Conservation (phyloP, 2,888 invertebrate genomes). For the Entomobrya proxima region DNA sequence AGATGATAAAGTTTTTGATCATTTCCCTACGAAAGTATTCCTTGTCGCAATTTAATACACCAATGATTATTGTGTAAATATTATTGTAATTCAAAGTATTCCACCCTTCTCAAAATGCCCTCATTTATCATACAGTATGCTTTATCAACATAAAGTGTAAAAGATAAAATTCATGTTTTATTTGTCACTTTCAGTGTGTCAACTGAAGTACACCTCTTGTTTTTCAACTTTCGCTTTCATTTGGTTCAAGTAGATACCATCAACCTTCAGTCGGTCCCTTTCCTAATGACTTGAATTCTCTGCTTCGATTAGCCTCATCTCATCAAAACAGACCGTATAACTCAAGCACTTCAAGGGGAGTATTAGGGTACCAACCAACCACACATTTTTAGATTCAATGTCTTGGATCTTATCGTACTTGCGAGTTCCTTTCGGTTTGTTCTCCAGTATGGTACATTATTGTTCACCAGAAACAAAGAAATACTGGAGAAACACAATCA, state of each 20-base stretch:
- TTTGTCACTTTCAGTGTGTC: background rate
- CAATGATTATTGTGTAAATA: too few relatives aligned
- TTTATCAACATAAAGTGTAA: too few relatives aligned
- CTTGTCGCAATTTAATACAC: too few relatives aligned
- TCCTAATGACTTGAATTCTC: background rate
- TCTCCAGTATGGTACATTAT: background rate
- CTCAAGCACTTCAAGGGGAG: background rate
- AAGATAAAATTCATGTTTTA: too few relatives aligned
- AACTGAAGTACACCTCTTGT: too few relatives aligned
- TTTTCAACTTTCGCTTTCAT: slow-evolving; percentile 9
- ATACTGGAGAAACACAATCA: background rate
- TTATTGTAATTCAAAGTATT: too few relatives aligned
- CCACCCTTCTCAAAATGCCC: too few relatives aligned
- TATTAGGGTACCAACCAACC: too few relatives aligned
- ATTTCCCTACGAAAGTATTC: too few relatives aligned
- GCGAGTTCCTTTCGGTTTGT: background rate
- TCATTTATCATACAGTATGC: too few relatives aligned
- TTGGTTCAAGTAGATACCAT: background rate
- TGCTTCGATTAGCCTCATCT: background rate
- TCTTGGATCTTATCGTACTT: slow-evolving; percentile 10
- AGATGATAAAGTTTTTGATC: too few relatives aligned
- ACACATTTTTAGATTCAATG: background rate
- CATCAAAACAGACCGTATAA: background rate
- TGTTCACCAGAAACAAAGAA: background rate
- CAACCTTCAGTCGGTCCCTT: background rate